Base-by-base conservation (phyloP, 2,113 vertebrate species). In the Hemiprocne comata region DNA sequence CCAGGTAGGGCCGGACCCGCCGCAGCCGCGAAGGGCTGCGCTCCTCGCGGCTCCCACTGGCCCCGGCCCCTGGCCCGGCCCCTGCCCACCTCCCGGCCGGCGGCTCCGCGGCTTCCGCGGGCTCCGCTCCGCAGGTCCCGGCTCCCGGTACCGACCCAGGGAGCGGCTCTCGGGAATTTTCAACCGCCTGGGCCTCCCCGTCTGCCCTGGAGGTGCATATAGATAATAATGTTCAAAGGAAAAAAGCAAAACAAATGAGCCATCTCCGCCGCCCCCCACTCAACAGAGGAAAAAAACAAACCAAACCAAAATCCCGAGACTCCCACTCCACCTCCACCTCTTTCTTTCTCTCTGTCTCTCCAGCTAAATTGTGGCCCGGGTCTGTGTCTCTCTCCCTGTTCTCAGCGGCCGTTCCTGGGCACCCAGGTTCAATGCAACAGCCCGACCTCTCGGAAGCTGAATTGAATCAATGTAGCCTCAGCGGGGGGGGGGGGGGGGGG, bases 371-470 rank as follows among this genome's bases (percentile, higher is more conserved):
- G 82, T 44, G 66, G 77, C 87, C 94, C 14, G 33, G 51, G 19
- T 83, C 36, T 29, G 85, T 10, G 36, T 89, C n/a, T 93, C 38
- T 75, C 9, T 69, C 53, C 44, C 91, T 77, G 82, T 34, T 62
- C 77, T 70, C 29, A 70, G 79, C 64, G 23, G 77, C 66, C 12
- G 53, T 67, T 72, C 55, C 38, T 17, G 57, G 54, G 58, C 55
- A 23, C 34, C 11, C 70, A 34, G 73, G 31, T 13, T 78, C 70
- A 61, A 21, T 50, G 28, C 44, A 80, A 78, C n/a, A 60, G 72
- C 95, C 90, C 84, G 94, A 74, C 91, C 89, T 92, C 76, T 90
- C 57, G 81, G 82, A 95, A 89, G 94, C 81, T 64, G 94, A 87
- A 90, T 87, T 69, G 95, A 97, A 94, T 92, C 94, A 51, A 50